Conservation (phyloP, 2,113 vertebrate species). For the Crocuta crocuta region DNA sequence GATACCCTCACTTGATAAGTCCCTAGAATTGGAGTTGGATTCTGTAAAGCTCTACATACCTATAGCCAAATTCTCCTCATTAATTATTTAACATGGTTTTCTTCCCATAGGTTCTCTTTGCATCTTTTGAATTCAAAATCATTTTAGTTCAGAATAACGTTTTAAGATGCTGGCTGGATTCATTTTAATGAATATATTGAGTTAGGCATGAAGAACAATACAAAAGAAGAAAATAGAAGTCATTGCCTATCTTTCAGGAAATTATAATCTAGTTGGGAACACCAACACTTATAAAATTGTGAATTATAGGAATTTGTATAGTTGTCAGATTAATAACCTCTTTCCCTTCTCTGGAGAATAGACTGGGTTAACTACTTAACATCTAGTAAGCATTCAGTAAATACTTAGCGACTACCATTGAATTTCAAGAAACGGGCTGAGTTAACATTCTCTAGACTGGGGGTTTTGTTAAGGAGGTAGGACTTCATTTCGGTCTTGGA, state of each 20-base stretch:
- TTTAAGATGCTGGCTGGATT: not conserved
- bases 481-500: not conserved
- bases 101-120: not conserved
- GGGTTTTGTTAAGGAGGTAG: not conserved
- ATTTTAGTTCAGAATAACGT: conserved; percentile 35
- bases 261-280: not conserved
- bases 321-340: not conserved
- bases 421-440: not conserved
- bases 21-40: not conserved
- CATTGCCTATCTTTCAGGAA: not conserved
- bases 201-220: not conserved
- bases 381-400: conserved; percentile 31
- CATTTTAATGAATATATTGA: not conserved
- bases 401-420: conserved; percentile 8
- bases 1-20: not conserved
- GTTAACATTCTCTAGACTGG: not conserved
- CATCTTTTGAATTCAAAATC: not conserved
- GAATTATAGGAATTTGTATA: not conserved
- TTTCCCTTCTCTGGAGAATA: not conserved
- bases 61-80: not conserved
- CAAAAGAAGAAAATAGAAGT: not conserved
- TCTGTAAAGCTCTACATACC: not conserved
- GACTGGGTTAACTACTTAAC: not conserved
- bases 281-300: not conserved
- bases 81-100: conserved; percentile 23